Base-by-base conservation (phyloP, 2,797 vertebrate genomes). In the Epinephelus coioides region DNA sequence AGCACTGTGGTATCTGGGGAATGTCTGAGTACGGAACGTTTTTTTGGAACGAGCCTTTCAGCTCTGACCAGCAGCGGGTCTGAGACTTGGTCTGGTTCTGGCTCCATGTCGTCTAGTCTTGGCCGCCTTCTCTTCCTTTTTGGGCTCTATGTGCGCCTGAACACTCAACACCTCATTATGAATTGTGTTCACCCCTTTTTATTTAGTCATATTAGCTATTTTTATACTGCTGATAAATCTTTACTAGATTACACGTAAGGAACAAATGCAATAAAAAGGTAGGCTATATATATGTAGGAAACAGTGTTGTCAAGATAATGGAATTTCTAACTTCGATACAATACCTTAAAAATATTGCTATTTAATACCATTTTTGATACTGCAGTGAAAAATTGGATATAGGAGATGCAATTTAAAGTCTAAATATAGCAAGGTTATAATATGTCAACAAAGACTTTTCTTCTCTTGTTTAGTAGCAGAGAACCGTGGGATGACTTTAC, bases 121-220 rank as follows among this genome's bases (percentile, higher is more conserved):
- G 60, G 73, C 86, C 49, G n/a, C 1, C 23, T 44, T 81, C 53
- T 55, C n/a, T 64, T 77, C 83, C 81, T 84, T 85, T 77, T 86
- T 78, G 57, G 83, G 64, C 21, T 85, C n/a, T 49, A 23, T 53
- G 19, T 70, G 7, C 64, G 55, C 23, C 60, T 60, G 5, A 77
- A 61, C 15, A 57, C 40, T 76, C 65, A 69, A 21, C 59, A 50
- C 43, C 27, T 79, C 43, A 40, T 70, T 66, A 77, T 74, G 40
- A 64, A 73, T 71, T 43, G 17, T 77, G 18, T 61, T 76, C 34
- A 38, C 18, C n/a, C 6, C 14, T 17, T 47, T 71, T 17, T 67
- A 17, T 51, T 62, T 77, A 27, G 19, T 68, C 38, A 69, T n/a
- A 51, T 61, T 69, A 14, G 40, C 64, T 82, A 49, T 72, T 80